These are phyloP conservation scores for Melinopterus prodromus DNA, from an alignment of 2,888 invertebrate species.

Conservation along the genomic window DNA sequence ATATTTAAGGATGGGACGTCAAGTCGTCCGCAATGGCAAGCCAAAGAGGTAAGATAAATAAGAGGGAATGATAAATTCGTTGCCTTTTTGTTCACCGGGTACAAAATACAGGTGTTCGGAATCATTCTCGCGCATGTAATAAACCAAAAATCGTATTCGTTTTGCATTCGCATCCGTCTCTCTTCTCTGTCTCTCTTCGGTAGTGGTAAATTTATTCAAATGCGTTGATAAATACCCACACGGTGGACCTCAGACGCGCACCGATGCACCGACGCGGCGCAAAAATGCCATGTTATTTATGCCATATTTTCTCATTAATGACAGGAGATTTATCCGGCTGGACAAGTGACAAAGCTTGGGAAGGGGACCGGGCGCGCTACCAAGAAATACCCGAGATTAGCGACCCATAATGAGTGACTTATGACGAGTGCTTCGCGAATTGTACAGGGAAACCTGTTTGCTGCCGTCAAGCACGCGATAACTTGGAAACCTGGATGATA, in stretches of 20 bases:
- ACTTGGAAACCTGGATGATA: neutral
- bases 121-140: conserved; percentile 33
- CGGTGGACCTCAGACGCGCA: conserved; percentile 27
- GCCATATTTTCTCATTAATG: conserved; percentile 50
- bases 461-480: neutral
- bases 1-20: conserved; percentile 13
- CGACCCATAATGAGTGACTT: conserved; percentile 48
- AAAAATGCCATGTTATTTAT: conserved; percentile 45
- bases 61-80: conserved; percentile 14
- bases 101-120: conserved; percentile 25
- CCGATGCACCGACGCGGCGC: conserved; percentile 30
- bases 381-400: conserved; percentile 46
- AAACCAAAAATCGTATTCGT: conserved; percentile 38
- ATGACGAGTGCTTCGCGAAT: conserved; percentile 46
- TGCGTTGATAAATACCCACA: conserved; percentile 39
- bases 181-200: conserved; percentile 25
- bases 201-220: conserved; percentile 40
- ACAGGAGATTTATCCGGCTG: conserved; percentile 47
- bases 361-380: conserved; percentile 40
- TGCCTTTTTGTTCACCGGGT: conserved; percentile 17
- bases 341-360: conserved; percentile 49
- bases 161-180: conserved; percentile 33
- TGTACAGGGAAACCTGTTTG: conserved; percentile 47
- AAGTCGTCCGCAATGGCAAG: conserved; percentile 12
- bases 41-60: conserved; percentile 19